Evolutionary conservation across 2,888 invertebrate genomes (phyloP).

Genomic region (Ypsolopha scabrella): DNA sequence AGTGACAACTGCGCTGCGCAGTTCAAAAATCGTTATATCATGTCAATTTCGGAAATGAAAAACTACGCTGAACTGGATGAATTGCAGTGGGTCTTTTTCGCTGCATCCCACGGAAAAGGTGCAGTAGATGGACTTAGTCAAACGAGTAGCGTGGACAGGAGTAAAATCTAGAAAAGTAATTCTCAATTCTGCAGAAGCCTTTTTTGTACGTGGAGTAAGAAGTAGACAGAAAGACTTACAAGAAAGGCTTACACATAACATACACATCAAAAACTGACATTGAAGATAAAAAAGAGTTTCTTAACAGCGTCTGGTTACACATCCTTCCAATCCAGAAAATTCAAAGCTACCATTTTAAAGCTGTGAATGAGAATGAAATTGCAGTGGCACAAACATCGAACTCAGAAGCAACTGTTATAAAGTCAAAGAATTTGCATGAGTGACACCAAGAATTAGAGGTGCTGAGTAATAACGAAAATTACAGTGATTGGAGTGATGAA

Average conservation of each 20-base stretch:
- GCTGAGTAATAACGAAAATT: not conserved
- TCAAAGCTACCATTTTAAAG: not conserved
- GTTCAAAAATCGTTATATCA: constrained; percentile 3
- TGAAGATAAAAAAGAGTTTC: not conserved
- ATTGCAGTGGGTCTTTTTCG: constrained; percentile 6
- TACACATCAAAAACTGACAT: not conserved
- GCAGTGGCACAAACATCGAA: not conserved
- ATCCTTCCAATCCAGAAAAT: not conserved
- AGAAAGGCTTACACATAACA: not conserved
- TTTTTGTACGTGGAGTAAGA: not conserved
- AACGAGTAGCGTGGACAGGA: constrained; percentile 3
- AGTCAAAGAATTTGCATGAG: not conserved
- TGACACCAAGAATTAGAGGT: not conserved
- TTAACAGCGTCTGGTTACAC: not conserved
- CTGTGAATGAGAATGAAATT: not conserved
- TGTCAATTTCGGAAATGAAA: constrained; percentile 4
- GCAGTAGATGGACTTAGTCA: constrained; percentile 5
- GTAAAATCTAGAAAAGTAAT: constrained; percentile 1
- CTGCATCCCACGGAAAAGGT: constrained; percentile 6
- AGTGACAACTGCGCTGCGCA: constrained; percentile 8
- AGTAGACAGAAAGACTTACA: no score
- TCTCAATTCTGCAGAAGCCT: not conserved
- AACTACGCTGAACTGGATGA: constrained; percentile 1
- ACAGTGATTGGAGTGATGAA: not conserved
- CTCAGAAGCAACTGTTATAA: not conserved